Base-by-base conservation (phyloP, 2,797 vertebrate genomes). In the Prunella strophiata region DNA sequence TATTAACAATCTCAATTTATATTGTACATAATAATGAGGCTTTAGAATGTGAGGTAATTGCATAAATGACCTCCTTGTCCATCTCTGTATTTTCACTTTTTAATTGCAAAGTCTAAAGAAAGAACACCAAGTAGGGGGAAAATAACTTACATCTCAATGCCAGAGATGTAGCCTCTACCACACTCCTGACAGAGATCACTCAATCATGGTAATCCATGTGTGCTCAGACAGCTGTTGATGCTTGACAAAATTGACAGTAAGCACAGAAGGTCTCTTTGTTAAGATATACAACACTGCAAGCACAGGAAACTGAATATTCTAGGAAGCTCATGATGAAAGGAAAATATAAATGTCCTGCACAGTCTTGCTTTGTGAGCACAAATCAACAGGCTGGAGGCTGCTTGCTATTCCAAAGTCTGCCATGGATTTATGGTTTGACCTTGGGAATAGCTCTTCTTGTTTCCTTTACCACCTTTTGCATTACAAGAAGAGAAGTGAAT, bases 241-340 rank as follows among this genome's bases (percentile, higher is more conserved):
- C 73, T 88, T 91, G 63, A 85, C 55, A 86, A 89, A 96, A 94
- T 62, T 88, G 89, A 73, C 93, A 91, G 74, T 76, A 91, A 76
- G 74, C 67, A 85, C 66, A 76, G 82, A 88, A 81, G 27, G 42
- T 77, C 48, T 79, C 42, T 90, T 88, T 25, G 16, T 73, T 72
- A 63, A 51, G 77, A 82, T 76, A 70, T 67, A 88, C 67, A 90
- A 15, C 63, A 52, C 30, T 73, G 25, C 52, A 61, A 68, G 62
- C 16, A 22, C 47, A 73, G 20, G 71, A 75, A 86, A 91, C 42
- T 25, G 63, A 84, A 79, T 94, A 82, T 90, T 90, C 71, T 67
- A 48, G 38, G 65, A 90, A 86, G 63, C 27, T 79, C 32, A 48
- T 54, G 32, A 71, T 91, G 76, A 87, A 88, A 73, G 55, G n/a